These are phyloP conservation scores for Coendou prehensilis DNA, from an alignment of 2,797 vertebrate species.

Conservation along the genomic window DNA sequence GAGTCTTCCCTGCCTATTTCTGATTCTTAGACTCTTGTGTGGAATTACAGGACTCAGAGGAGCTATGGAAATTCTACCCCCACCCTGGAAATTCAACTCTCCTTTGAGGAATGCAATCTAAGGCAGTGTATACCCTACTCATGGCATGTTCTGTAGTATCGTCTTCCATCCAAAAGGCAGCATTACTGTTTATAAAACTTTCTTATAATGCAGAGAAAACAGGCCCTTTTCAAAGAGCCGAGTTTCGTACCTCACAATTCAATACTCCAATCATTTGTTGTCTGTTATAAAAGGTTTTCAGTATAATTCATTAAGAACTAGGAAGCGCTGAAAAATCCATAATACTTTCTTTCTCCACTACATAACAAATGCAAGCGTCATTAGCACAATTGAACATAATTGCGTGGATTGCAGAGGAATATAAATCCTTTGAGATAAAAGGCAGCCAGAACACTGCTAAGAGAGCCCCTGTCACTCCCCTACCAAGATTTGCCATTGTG, in stretches of 20 bases:
- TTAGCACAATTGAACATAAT: background rate
- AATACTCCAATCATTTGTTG: slow-evolving; percentile 51
- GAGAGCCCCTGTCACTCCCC: background rate
- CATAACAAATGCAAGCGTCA: slow-evolving; percentile 14
- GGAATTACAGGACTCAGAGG: background rate
- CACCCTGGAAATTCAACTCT: slow-evolving; percentile 39
- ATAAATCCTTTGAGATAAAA: slow-evolving; percentile 47
- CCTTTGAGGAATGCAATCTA: slow-evolving; percentile 1
- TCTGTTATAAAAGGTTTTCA: slow-evolving; percentile 4
- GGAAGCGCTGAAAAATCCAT: background rate
- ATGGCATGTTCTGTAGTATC: background rate
- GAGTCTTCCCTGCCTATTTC: background rate
- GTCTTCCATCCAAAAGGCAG: background rate
- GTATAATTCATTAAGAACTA: slow-evolving; percentile 60
- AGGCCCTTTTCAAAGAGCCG: background rate
- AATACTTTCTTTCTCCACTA: background rate
- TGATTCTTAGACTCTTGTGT: background rate
- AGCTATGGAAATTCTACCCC: background rate
- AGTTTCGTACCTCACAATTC: background rate
- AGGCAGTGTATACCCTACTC: background rate
- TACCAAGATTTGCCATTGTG: background rate
- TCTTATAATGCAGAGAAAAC: background rate
- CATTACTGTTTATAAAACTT: slow-evolving; percentile 28
- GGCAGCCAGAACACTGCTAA: background rate
- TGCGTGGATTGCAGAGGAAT: background rate